Conservation (phyloP, 2,888 invertebrate species). For the Synergus laeviventris region DNA sequence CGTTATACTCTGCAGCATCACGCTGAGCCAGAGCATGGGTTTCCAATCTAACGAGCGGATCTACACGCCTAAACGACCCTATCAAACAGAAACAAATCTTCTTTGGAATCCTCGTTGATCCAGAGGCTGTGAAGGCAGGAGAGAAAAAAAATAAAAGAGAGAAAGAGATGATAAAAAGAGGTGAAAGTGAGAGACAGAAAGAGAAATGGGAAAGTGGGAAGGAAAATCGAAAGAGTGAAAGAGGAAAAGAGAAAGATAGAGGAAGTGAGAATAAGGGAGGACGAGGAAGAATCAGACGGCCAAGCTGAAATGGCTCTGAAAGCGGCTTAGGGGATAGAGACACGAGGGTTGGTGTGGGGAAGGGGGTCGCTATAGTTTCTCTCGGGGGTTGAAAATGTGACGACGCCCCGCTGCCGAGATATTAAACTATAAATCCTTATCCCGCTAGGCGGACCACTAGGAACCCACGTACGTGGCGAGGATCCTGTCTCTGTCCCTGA, state of each 20-base stretch:
- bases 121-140: conserved; percentile 40
- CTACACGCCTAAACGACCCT: conserved; percentile 71
- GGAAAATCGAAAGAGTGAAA: neutral
- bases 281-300: conserved; percentile 53
- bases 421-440: conserved; percentile 77
- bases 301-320: conserved; percentile 56
- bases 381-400: conserved; percentile 62
- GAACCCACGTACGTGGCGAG: conserved; percentile 57
- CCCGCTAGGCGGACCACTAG: conserved; percentile 70
- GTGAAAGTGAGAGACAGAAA: conserved; percentile 2
- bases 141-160: conserved; percentile 37
- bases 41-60: conserved; percentile 72
- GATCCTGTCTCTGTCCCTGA: conserved; percentile 50
- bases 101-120: conserved; percentile 63
- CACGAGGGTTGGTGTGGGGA: conserved; percentile 46
- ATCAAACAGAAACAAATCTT: conserved; percentile 73
- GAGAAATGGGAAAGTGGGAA: neutral
- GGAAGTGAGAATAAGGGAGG: conserved; percentile 47
- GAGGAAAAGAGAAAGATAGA: conserved; percentile 32
- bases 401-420: conserved; percentile 67
- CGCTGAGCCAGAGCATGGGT: conserved; percentile 44
- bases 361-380: conserved; percentile 69
- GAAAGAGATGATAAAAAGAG: conserved; percentile 7
- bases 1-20: conserved; percentile 2
- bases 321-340: conserved; percentile 57